Base-by-base conservation (phyloP, 1,140 invertebrate species). In the Himalopsyche phryganea region DNA sequence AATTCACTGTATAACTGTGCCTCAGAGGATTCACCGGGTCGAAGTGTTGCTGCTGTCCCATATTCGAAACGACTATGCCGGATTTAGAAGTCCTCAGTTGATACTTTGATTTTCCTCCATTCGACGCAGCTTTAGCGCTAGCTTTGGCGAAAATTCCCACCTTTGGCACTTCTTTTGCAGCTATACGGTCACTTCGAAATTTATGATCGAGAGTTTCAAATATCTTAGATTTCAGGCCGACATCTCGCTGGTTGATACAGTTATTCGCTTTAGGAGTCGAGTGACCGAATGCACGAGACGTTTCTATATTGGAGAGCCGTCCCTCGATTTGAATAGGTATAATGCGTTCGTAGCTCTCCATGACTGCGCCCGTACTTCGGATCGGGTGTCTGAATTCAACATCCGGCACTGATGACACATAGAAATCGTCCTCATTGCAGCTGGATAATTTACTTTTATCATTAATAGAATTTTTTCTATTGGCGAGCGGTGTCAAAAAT, bases 401-500 rank as follows among this genome's bases (percentile, higher is more conserved):
- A 47, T 75, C 71, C 18, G 58, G 60, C 38, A 73, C 73, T n/a
- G 72, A 68, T 6, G 73, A 69, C 20, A 73, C 67, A 65, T 75
- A 75, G 63, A 76, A 75, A 66, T 77, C 75, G 63, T 76, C 75
- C 64, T 75, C 75, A 41, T 73, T 65, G 52, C 74, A 76, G 10
- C 74, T 75, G 5, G 71, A 71, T 45, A 75, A 67, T 17, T 71
- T 54, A 50, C 65, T 68, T 50, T 70, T 69, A 13, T 66, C 64
- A 44, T 56, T 42, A 9, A 73, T 63, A 28, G 76, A 76, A 65
- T 71, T 73, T 66, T 75, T 76, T 15, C 76, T 63, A 61, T 78
- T 71, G 49, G 76, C 74, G n/a, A 78, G 67, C n/a, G 76, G 76
- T 58, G 76, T 78, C 47, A 78, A 65, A 54, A 78, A 78, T 13